Base-by-base conservation (phyloP, 2,113 vertebrate genomes). In the Eptesicus fuscus region DNA sequence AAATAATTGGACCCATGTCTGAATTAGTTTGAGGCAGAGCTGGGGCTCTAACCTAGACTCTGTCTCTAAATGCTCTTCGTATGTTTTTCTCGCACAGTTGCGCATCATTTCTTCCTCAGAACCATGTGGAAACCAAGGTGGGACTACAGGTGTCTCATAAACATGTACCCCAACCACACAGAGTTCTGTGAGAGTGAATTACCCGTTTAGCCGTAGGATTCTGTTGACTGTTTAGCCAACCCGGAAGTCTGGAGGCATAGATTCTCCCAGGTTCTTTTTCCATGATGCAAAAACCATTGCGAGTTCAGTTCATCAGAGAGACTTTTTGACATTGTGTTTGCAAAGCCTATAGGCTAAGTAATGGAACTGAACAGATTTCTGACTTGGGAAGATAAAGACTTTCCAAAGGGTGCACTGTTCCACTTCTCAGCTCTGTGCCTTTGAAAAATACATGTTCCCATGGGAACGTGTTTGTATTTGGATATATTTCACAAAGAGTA, bases 401-500 rank as follows among this genome's bases (percentile, higher is more conserved):
- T 67, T 91, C 47, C 32, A 85, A 63, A 37, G 16, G 10, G 12
- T n/a, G 10, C 1, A 9, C 20, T 79, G 71, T 23, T 44, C n/a
- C 4, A 23, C 49, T 92, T 61, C 18, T 90, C 73, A 28, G 28
- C 13, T 32, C 40, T 49, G 5, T 44, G 28, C 37, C 13, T 78
- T 37, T 59, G 80, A 82, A 90, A 89, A 90, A 91, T 28, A 93
- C 1, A 0, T 69, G 35, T 90, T 85, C 92, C 92, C 82, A 47
- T 78, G 95, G 53, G 90, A 49, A 84, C 70, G 10, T 70, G 51
- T 93, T 44, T 95, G 47, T 84, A 28, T 85, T 92, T 90, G 82
- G 42, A 20, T 96, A 28, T 80, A n/a, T 83, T 96, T 96, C 80
- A 94, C 69, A 86, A 77, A 95, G 12, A 63, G 23, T 83, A 86